Evolutionary conservation across 2,797 vertebrate genomes (phyloP).

Genomic region (Potorous gilbertii): DNA sequence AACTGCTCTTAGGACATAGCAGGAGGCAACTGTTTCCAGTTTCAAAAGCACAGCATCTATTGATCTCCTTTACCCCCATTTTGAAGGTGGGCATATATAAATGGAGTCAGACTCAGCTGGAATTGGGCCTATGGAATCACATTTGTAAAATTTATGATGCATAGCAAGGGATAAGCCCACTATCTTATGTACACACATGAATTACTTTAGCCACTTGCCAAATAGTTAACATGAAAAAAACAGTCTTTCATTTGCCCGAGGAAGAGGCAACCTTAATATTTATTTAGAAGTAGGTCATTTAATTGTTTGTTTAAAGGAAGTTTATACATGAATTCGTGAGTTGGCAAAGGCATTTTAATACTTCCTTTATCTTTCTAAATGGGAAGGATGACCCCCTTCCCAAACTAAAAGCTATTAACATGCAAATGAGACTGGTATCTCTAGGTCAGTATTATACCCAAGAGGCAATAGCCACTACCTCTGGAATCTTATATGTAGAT

Average conservation of each 20-base stretch:
- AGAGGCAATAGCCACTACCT: background rate
- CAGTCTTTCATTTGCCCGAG: conserved; percentile 40
- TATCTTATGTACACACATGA: conserved; percentile 24
- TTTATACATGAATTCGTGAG: conserved; percentile 57
- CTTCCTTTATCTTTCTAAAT: conserved; percentile 15
- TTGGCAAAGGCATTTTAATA: conserved; percentile 42
- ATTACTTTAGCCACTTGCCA: conserved; percentile 55
- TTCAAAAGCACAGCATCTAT: background rate
- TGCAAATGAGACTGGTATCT: conserved; percentile 18
- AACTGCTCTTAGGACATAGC: conserved; percentile 19
- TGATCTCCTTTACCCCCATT: background rate
- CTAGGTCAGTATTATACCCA: background rate
- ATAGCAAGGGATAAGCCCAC: background rate
- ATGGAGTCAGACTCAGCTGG: background rate
- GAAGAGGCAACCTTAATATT: conserved; percentile 34
- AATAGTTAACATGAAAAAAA: conserved; percentile 49
- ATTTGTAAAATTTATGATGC: background rate
- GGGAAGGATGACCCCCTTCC: conserved; percentile 31
- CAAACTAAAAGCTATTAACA: conserved; percentile 13
- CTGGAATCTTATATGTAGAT: background rate
- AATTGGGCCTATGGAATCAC: background rate
- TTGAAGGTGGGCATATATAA: background rate
- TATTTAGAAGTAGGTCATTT: background rate
- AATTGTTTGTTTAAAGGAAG: conserved; percentile 34
- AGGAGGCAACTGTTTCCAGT: background rate